These are phyloP conservation scores for Athalia cordata DNA, from an alignment of 2,888 invertebrate genomes.

Conservation along the genomic window DNA sequence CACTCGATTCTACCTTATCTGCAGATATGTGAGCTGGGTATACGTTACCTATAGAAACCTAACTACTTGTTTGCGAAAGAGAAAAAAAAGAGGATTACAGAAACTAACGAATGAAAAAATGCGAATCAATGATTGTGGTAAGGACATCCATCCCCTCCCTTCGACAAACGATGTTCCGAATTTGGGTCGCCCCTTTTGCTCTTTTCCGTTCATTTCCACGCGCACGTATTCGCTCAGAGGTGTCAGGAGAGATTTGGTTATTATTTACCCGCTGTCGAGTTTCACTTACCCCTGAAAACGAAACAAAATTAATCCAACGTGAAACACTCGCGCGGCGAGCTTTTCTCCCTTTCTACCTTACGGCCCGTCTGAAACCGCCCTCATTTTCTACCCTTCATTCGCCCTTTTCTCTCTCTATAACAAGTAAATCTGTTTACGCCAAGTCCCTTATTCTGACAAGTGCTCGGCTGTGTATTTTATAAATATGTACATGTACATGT, in stretches of 20 bases:
- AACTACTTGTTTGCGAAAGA: too few relatives aligned
- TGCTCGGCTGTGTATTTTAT: neutral
- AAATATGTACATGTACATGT: too few relatives aligned
- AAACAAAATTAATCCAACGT: constrained; percentile 36
- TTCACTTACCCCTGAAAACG: constrained; percentile 41
- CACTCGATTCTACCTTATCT: too few relatives aligned
- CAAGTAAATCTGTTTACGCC: constrained; percentile 22
- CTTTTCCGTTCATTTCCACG: neutral
- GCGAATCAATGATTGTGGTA: too few relatives aligned
- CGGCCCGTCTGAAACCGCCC: neutral
- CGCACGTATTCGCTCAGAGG: constrained; percentile 15
- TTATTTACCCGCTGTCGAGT: constrained; percentile 41
- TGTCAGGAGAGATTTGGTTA: constrained; percentile 32
- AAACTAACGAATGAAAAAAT: too few relatives aligned
- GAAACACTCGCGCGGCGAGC: neutral
- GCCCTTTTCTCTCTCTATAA: neutral
- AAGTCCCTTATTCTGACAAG: constrained; percentile 4
- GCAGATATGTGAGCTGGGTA: too few relatives aligned
- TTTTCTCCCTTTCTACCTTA: neutral
- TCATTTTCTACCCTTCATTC: neutral
- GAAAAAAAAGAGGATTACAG: too few relatives aligned
- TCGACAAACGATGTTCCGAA: neutral
- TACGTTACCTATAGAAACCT: too few relatives aligned
- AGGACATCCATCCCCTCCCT: too few relatives aligned
- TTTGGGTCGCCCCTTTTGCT: neutral